Evolutionary conservation across 2,888 invertebrate species (phyloP).

Genomic region (Calliopum simillimum): DNA sequence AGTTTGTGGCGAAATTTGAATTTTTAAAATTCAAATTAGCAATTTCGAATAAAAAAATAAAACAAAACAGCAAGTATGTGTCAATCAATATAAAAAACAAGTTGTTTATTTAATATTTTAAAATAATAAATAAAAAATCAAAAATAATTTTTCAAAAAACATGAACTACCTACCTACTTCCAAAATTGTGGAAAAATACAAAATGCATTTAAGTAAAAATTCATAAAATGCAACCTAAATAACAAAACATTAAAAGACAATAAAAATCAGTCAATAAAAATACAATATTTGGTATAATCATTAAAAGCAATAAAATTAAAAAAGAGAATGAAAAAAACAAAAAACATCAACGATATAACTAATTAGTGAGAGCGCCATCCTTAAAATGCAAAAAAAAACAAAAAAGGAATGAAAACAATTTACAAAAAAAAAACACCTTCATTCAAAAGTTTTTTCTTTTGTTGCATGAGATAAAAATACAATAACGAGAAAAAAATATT

Average conservation of each 20-base stretch:
- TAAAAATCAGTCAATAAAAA: not conserved
- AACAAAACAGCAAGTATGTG: too few species aligned
- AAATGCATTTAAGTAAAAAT: conserved; percentile 2
- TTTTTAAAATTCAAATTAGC: not conserved
- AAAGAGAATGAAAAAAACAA: not conserved
- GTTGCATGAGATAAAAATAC: too few species aligned
- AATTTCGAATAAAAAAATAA: not conserved
- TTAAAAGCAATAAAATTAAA: not conserved
- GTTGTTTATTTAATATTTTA: too few species aligned
- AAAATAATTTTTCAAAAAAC: not conserved
- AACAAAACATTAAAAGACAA: conserved; percentile 4
- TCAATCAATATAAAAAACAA: too few species aligned
- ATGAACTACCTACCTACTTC: not conserved
- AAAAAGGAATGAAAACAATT: too few species aligned
- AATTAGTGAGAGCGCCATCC: too few species aligned
- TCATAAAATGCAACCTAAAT: not conserved
- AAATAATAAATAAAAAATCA: too few species aligned
- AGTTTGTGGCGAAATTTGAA: conserved; percentile 1
- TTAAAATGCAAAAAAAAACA: too few species aligned
- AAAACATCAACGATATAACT: too few species aligned
- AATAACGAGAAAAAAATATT: too few species aligned
- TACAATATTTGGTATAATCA: not conserved
- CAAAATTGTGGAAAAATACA: conserved; percentile 10
- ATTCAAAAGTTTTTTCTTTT: too few species aligned
- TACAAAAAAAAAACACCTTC: too few species aligned